These are phyloP conservation scores for Andrena chrysosceles DNA, from an alignment of 2,888 invertebrate genomes.

Conservation along the genomic window DNA sequence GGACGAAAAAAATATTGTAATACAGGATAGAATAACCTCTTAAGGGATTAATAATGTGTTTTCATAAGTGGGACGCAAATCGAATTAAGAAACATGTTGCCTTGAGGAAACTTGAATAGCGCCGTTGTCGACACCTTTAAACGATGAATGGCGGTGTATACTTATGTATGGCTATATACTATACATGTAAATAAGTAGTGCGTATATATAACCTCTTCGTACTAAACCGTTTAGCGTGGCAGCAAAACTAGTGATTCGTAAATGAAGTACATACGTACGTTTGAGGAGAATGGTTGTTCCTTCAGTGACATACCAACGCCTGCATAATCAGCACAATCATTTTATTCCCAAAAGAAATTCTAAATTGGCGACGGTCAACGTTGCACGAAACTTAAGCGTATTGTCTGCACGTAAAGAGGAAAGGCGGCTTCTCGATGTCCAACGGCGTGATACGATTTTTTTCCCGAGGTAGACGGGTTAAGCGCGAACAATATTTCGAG, in stretches of 20 bases:
- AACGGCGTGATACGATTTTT: not conserved
- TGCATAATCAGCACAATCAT: conserved; percentile 63
- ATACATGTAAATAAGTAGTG: no score
- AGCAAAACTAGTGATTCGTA: conserved; percentile 41
- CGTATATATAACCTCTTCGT: conserved; percentile 68
- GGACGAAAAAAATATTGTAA: not conserved
- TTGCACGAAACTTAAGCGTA: not conserved
- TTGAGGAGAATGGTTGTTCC: conserved; percentile 41
- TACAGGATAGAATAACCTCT: not conserved
- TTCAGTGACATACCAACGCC: conserved; percentile 62
- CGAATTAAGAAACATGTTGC: conserved; percentile 42
- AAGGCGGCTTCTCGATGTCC: not conserved
- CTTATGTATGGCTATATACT: no score
- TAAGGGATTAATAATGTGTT: conserved; percentile 26
- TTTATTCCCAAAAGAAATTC: conserved; percentile 57
- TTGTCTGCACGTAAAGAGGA: not conserved
- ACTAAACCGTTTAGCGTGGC: not conserved
- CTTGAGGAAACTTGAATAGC: conserved; percentile 23
- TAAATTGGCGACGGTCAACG: conserved; percentile 25
- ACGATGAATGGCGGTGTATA: not conserved
- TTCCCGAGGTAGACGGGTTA: conserved; percentile 3
- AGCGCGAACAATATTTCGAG: conserved; percentile 38
- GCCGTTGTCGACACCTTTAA: conserved; percentile 14
- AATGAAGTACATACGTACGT: conserved; percentile 66
- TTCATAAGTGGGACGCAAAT: conserved; percentile 44